Percentiles rank a stretch among this genome's conserved stretches.
Conservation (phyloP, 1,140 invertebrate species). For the Drosophila mojavensis region DNA sequence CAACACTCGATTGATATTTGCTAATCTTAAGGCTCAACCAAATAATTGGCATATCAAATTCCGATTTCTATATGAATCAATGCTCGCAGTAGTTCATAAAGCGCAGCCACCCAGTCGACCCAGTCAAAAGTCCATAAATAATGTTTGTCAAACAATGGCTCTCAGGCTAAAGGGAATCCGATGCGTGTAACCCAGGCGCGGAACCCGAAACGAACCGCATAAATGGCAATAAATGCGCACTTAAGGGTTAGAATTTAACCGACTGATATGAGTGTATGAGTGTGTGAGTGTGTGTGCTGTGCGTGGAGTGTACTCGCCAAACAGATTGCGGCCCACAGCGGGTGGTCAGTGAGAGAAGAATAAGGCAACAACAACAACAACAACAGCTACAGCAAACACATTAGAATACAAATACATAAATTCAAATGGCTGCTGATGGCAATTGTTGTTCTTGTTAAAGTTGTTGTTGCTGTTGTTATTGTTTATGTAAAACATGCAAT, state of each 20-base stretch:
- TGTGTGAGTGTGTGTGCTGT: slow-evolving; percentile 5
- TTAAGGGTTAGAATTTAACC: slow-evolving; percentile 71
- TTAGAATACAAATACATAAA: slow-evolving; percentile 68
- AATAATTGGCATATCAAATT: slow-evolving; percentile 65
- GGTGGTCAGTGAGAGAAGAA: slow-evolving; percentile 56
- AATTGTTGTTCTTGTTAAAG: slow-evolving; percentile 33
- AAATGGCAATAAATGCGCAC: slow-evolving; percentile 78
- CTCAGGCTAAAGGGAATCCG: slow-evolving; percentile 39
- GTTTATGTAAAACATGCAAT: slow-evolving; percentile 79
- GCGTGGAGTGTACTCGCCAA: slow-evolving; percentile 34
- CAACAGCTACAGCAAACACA: slow-evolving; percentile 22
- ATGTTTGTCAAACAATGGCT: slow-evolving; percentile 44
- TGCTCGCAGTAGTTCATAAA: slow-evolving; percentile 56
- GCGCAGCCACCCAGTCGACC: slow-evolving; percentile 17
- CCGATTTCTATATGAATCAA: slow-evolving; percentile 28
- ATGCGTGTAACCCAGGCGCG: slow-evolving; percentile 58
- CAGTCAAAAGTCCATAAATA: slow-evolving; percentile 68
- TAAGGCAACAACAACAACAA: background rate
- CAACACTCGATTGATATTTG: slow-evolving; percentile 15
- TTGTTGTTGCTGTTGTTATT: slow-evolving; percentile 53
- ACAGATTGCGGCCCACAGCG: slow-evolving; percentile 66
- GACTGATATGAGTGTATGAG: slow-evolving; percentile 8
- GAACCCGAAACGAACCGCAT: slow-evolving; percentile 68
- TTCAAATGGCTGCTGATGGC: slow-evolving; percentile 43
- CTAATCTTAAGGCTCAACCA: slow-evolving; percentile 28